Evolutionary conservation across 2,113 vertebrate species (phyloP), one percentile per base, ranked within the genome.

Genomic region (Erythrolamprus reginae): DNA sequence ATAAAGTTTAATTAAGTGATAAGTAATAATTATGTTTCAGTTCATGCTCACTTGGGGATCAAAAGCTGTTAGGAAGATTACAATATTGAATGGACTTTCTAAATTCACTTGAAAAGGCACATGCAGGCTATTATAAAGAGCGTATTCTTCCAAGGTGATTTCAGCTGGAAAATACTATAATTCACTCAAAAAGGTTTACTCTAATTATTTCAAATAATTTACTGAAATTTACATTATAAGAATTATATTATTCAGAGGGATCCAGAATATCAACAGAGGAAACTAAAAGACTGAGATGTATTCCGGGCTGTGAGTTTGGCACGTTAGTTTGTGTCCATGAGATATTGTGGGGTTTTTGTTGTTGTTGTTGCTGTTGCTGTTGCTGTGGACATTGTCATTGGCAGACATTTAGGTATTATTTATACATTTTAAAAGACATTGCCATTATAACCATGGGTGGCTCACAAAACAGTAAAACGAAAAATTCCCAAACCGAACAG

Each of bases 21-120:
- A 95, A 96, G 95, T 95, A 96, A 94, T 93, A 93, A 95, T 85
- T 94, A 93, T 92, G 88, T 90, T 92, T 96, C 94, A 95, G 85
- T 94, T 95, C 95, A 95, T 94, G 91, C 94, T 96, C 94, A 91
- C 93, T 88, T 13, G 92, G 86, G 65, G 88, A 93, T 94, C 94
- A 92, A 90, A 94, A 91, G 91, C 88, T 91, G 53, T 92, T 89
- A 92, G 92, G 92, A 3, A 90, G 89, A 87, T 91, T 84, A 93
- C 0, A 93, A 84, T 87, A 93, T 70, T 84, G 33, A 88, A 88
- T 82, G 90, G 94, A 26, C 42, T 6, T 58, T 90, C n/a, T 94
- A 89, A 90, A 90, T 82, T 93, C 89, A 84, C 92, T 92, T 84
- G 82, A 90, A 90, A 23, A 89, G 50, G 61, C 87, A 89, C 0